Conservation (phyloP, 2,113 vertebrate genomes). For the Thermophis baileyi region DNA sequence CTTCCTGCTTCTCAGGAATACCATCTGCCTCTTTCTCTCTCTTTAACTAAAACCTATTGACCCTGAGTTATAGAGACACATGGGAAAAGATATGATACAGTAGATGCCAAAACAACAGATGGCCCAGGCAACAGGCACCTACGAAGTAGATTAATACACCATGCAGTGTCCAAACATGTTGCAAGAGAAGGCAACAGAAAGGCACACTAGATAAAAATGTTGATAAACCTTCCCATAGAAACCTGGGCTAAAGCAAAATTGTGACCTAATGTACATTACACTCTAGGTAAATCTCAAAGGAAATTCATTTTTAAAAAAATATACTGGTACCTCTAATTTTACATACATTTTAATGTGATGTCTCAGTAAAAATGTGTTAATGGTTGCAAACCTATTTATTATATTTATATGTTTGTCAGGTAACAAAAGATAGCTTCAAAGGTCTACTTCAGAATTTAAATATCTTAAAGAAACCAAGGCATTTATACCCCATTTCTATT, state of each 20-base stretch:
- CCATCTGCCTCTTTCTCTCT: slow-evolving; percentile 42
- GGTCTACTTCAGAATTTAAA: not conserved
- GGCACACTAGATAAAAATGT: not conserved
- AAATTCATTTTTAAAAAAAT: not conserved
- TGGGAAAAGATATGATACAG: slow-evolving; percentile 16
- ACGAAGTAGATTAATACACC: slow-evolving; percentile 27
- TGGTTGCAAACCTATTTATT: not conserved
- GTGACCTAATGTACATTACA: not conserved
- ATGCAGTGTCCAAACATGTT: slow-evolving; percentile 11
- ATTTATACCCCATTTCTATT: not conserved
- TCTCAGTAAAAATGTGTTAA: not conserved
- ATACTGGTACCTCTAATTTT: not conserved
- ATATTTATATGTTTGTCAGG: not conserved
- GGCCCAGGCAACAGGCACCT: slow-evolving; percentile 34
- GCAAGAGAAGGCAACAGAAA: slow-evolving; percentile 30
- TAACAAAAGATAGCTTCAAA: not conserved
- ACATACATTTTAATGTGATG: not conserved
- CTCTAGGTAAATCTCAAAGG: not conserved
- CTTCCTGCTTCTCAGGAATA: slow-evolving; percentile 31
- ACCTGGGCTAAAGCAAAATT: not conserved
- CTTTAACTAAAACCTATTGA: slow-evolving; percentile 16
- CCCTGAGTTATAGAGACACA: slow-evolving; percentile 23
- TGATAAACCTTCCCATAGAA: not conserved
- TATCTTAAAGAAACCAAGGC: not conserved
- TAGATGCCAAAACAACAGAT: slow-evolving; percentile 40